A percentile compares a stretch with the other conserved stretches of the same genome.
Evolutionary conservation across 2,113 vertebrate genomes (phyloP).

Genomic region (Ammodramus savannarum): DNA sequence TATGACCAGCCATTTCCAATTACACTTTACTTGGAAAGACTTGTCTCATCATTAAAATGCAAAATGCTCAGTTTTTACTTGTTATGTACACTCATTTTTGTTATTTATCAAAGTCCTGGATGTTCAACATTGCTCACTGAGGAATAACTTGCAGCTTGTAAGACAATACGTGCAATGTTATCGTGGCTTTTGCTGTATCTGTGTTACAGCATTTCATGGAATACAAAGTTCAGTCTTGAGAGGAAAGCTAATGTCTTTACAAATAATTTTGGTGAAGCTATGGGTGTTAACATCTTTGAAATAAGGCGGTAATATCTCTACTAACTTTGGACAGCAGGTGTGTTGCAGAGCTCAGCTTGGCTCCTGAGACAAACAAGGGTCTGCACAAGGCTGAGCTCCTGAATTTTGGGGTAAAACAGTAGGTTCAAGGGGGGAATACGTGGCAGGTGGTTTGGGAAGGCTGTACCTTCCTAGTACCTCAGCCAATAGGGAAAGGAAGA

Average conservation of each 20-base stretch:
- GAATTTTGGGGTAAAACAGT: background rate
- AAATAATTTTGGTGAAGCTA: background rate
- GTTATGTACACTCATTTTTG: fast-evolving
- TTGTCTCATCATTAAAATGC: background rate
- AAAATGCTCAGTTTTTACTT: fast-evolving
- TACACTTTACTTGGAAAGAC: background rate
- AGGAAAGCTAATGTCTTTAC: background rate
- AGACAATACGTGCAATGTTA: background rate
- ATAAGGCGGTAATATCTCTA: background rate
- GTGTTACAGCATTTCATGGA: fast-evolving
- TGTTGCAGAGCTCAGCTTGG: background rate
- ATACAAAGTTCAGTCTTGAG: background rate
- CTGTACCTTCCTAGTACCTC: background rate
- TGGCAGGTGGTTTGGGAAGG: fast-evolving
- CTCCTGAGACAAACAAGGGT: background rate
- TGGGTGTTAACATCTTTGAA: too few species aligned
- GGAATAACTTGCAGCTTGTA: background rate
- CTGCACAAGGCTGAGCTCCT: background rate
- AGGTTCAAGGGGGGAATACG: fast-evolving
- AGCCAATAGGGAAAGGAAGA: background rate
- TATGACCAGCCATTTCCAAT: fast-evolving
- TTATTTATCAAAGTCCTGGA: background rate
- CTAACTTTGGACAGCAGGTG: background rate
- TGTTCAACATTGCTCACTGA: background rate
- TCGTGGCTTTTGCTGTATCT: background rate